Base-by-base conservation (phyloP, 2,888 invertebrate genomes). In the Prenolepis imparis region DNA sequence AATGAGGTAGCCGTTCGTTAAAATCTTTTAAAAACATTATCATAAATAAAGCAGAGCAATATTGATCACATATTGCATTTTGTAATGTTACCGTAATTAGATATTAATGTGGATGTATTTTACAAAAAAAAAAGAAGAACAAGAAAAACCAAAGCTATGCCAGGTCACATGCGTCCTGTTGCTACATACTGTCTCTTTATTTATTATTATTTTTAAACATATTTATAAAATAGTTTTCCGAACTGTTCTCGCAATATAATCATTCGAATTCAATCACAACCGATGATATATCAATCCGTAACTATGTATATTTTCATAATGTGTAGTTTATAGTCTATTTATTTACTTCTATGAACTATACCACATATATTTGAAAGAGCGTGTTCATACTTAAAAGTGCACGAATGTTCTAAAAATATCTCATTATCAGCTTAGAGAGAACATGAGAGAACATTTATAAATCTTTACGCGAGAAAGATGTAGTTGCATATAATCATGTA, bases 1-100 rank as follows among this genome's bases (percentile, higher is more conserved):
- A 88, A 92, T 94, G 93, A 94, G 94, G 92, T 93, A 94, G 93
- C 93, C 92, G 82, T 87, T 87, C 82, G 86, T 90, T 73, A 90
- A 89, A 61, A 85, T 91, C 64, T 85, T 81, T 61, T 91, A 87
- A 87, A 52, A 72, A 83, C 67, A 77, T 81, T 36, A 85, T 87
- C 81, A 74, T 86, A 83, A 90, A 88, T 85, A 84, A 87, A 87
- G 72, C 82, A 89, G 87, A 93, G 93, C 93, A 93, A 93, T 93
- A 93, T 91, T 88, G 88, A 85, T 89, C 74, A 90, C 82, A 88
- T 91, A 92, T 90, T 91, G 91, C 90, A 90, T 91, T 90, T 92
- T 91, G 81, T 89, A 88, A 90, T 88, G 92, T 93, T 93, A 93
- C 91, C 92, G 90, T 90, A 89, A 91, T 85, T 89, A 88, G 85